Conservation (phyloP, 2,797 vertebrate genomes). For the Melanotaenia parkinsoni region DNA sequence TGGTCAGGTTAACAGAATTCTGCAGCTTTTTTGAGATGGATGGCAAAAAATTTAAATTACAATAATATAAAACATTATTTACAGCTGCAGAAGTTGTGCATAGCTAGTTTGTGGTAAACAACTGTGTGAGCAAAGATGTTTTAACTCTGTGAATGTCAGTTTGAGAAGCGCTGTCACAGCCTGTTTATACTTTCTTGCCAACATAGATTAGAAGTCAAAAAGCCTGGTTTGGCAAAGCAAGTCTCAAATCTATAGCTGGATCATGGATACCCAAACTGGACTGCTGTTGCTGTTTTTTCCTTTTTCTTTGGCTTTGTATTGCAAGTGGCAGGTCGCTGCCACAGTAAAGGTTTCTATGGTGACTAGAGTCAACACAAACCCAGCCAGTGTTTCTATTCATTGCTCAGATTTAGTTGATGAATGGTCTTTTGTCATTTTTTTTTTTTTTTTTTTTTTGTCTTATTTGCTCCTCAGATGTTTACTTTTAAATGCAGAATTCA, state of each 20-base stretch:
- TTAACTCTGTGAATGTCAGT: constrained; percentile 38
- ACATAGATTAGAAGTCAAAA: constrained; percentile 52
- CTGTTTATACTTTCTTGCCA: constrained; percentile 50
- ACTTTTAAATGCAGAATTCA: constrained; percentile 9
- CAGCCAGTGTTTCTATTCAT: constrained; percentile 45
- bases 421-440: constrained; percentile 35
- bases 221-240: constrained; percentile 31
- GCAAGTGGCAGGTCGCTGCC: constrained; percentile 45
- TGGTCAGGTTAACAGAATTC: constrained; percentile 48
- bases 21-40: constrained; percentile 26
- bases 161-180: constrained; percentile 46
- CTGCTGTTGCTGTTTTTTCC: constrained; percentile 45
- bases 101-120: constrained; percentile 31
- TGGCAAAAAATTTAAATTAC: constrained; percentile 11
- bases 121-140: constrained; percentile 40
- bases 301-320: constrained; percentile 54
- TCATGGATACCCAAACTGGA: constrained; percentile 33
- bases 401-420: constrained; percentile 38
- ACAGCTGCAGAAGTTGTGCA: constrained; percentile 36
- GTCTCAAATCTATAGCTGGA: constrained; percentile 30
- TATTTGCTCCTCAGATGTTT: constrained; percentile 22
- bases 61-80: constrained; percentile 52
- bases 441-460: background rate
- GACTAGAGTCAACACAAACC: constrained; percentile 68
- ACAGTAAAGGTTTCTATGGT: constrained; percentile 68